Conservation (phyloP, 2,797 vertebrate genomes). For the Carduelis carduelis region DNA sequence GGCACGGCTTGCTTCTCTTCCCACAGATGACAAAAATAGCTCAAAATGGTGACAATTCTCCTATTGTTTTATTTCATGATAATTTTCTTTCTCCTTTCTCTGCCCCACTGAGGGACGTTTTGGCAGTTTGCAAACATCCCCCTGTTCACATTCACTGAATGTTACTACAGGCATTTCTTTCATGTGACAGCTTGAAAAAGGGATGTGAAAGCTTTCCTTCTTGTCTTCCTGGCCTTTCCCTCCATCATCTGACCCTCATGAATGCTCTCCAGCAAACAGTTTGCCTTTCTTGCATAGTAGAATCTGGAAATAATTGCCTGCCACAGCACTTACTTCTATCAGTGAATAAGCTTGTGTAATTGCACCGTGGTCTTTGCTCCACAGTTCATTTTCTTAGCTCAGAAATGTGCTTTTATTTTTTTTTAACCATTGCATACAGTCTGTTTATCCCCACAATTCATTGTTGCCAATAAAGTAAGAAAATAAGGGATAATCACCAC, state of each 20-base stretch:
- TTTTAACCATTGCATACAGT: background rate
- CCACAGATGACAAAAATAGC: background rate
- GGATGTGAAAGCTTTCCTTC: conserved; percentile 53
- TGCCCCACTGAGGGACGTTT: background rate
- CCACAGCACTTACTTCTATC: conserved; percentile 30
- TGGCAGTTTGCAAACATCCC: conserved; percentile 30
- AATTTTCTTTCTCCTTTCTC: conserved; percentile 8
- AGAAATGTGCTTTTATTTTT: background rate
- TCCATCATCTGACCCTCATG: conserved; percentile 47
- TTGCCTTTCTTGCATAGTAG: conserved; percentile 44
- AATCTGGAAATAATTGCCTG: conserved; percentile 67
- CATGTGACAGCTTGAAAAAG: conserved; percentile 65
- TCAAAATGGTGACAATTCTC: background rate
- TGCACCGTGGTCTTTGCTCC: background rate
- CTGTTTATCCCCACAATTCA: conserved; percentile 7
- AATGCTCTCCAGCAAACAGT: conserved; percentile 54
- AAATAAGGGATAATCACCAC: conserved; percentile 52
- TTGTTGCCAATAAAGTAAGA: conserved; percentile 20
- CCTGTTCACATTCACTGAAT: conserved; percentile 43
- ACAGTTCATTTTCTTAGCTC: conserved; percentile 48
- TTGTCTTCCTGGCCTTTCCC: conserved; percentile 41
- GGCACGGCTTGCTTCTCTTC: background rate
- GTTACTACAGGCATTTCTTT: conserved; percentile 58
- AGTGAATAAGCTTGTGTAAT: conserved; percentile 48
- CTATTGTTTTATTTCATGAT: background rate